Evolutionary conservation across 2,888 invertebrate genomes (phyloP).

Genomic region (Formica aserva): DNA sequence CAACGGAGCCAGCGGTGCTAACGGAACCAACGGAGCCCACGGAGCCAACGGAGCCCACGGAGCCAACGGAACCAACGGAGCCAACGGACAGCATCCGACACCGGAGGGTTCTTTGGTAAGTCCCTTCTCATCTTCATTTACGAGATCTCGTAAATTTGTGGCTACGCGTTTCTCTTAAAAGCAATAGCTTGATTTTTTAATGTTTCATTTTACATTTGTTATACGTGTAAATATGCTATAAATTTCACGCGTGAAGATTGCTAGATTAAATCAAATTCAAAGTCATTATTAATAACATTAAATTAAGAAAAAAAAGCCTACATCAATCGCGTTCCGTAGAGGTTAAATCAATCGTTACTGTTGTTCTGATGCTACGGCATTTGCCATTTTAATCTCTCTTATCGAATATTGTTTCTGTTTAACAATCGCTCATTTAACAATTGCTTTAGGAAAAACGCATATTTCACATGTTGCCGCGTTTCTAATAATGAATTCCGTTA

Average conservation of each 20-base stretch:
- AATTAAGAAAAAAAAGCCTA: not conserved
- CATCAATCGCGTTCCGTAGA: not conserved
- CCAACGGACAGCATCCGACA: constrained; percentile 17
- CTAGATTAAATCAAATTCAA: not conserved
- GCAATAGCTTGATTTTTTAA: not conserved
- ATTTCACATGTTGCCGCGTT: not conserved
- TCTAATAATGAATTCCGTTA: not conserved
- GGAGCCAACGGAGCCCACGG: constrained; percentile 83
- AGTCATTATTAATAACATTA: not conserved
- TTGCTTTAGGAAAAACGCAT: not conserved
- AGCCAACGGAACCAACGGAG: not conserved
- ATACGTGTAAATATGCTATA: not conserved
- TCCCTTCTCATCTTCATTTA: not conserved
- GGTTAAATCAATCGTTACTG: not conserved
- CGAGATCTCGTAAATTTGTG: too few relatives aligned
- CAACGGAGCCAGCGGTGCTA: constrained; percentile 83
- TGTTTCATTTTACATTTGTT: not conserved
- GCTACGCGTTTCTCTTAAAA: not conserved
- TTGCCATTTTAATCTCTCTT: not conserved
- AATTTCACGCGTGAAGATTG: too few relatives aligned
- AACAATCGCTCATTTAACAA: not conserved
- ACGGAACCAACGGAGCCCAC: constrained; percentile 68
- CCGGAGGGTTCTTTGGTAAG: constrained; percentile 22
- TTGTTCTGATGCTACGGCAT: not conserved
- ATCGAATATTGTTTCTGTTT: not conserved